Conservation (phyloP, 2,888 invertebrate species). For the Epinotia brunnichana region DNA sequence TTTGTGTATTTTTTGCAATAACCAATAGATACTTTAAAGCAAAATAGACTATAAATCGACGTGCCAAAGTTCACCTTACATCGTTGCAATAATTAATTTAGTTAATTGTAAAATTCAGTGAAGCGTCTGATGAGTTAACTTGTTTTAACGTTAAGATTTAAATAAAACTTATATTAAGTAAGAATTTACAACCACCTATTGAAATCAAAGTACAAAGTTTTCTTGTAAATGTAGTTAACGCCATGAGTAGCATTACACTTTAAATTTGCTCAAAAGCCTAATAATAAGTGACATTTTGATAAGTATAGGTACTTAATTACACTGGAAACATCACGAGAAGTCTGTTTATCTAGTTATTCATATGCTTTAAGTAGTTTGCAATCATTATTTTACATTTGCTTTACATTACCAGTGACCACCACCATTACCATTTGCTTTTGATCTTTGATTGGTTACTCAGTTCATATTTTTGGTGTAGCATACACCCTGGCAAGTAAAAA, state of each 20-base stretch:
- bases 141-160: constrained; percentile 42
- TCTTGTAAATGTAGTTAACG: constrained; percentile 35
- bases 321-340: constrained; percentile 25
- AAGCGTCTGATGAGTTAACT: constrained; percentile 43
- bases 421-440: too few species aligned
- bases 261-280: constrained; percentile 64
- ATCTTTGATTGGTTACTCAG: too few species aligned
- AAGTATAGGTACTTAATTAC: constrained; percentile 52
- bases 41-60: constrained; percentile 53
- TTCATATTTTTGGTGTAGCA: background rate
- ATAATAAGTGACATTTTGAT: constrained; percentile 54
- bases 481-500: background rate
- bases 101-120: constrained; percentile 25
- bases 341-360: constrained; percentile 22
- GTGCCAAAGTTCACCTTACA: constrained; percentile 73
- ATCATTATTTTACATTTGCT: background rate
- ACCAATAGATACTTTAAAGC: constrained; percentile 46
- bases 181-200: constrained; percentile 33
- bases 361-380: constrained; percentile 11
- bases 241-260: constrained; percentile 49
- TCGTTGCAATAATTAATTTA: constrained; percentile 66
- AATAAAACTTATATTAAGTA: constrained; percentile 34
- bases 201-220: constrained; percentile 46
- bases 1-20: constrained; percentile 9
- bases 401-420: too few species aligned